Conservation (phyloP, 92 coral and sea anemone species). For the Paramuricea clavata region DNA sequence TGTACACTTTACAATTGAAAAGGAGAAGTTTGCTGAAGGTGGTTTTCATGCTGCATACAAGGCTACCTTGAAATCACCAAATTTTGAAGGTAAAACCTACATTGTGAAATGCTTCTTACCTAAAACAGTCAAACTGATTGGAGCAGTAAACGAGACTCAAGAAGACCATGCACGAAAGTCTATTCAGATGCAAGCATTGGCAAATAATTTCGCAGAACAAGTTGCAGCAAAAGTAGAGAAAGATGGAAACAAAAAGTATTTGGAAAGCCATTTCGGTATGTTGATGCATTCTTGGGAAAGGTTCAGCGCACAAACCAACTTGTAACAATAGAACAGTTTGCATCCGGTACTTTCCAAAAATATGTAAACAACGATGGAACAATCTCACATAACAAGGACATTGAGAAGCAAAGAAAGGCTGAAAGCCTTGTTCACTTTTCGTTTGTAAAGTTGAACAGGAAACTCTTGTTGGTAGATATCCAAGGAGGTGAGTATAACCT, state of each 20-base stretch:
- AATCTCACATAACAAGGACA: background rate
- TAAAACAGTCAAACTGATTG: constrained; percentile 13
- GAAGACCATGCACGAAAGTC: constrained; percentile 55
- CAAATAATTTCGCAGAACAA: constrained; percentile 61
- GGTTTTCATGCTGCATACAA: constrained; percentile 10
- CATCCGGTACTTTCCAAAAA: background rate
- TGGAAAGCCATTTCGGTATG: constrained; percentile 40
- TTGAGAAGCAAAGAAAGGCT: constrained; percentile 26
- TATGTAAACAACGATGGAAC: constrained; percentile 20
- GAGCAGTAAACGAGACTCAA: constrained; percentile 13
- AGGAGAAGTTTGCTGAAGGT: constrained; percentile 39
- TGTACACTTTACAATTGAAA: constrained; percentile 52
- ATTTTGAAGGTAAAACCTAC: constrained; percentile 18
- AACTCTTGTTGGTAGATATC: constrained; percentile 8
- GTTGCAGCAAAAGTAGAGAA: constrained; percentile 5
- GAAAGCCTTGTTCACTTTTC: constrained; percentile 40
- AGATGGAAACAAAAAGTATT: constrained; percentile 22
- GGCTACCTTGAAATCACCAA: constrained; percentile 9
- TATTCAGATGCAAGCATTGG: constrained; percentile 63
- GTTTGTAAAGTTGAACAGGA: constrained; percentile 1
- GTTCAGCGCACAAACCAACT: constrained; percentile 1
- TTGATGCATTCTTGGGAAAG: constrained; percentile 19
- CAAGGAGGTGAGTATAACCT: constrained; percentile 24
- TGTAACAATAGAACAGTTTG: constrained; percentile 33
- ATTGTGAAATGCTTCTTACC: constrained; percentile 11